These are phyloP conservation scores for Subacronicta megacephala DNA, from an alignment of 2,888 invertebrate species.

Conservation along the genomic window DNA sequence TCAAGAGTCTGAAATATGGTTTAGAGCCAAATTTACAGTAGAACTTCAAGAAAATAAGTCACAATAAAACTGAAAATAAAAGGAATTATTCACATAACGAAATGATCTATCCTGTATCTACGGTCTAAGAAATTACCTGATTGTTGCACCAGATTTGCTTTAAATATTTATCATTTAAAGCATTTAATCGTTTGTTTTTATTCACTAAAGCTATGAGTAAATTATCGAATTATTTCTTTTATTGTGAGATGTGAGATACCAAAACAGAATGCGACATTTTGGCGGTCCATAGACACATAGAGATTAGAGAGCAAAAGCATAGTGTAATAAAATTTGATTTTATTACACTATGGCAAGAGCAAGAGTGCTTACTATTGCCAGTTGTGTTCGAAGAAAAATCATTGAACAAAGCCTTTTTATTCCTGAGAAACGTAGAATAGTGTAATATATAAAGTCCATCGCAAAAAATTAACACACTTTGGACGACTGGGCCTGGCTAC, in stretches of 20 bases:
- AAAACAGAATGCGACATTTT: conserved; percentile 89
- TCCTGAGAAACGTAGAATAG: no score
- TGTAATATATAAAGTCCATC: no score
- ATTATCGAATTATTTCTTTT: conserved; percentile 78
- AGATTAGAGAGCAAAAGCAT: no score
- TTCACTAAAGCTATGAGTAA: conserved; percentile 69
- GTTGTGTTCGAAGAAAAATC: no score
- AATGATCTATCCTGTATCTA: conserved; percentile 36
- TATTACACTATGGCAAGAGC: no score
- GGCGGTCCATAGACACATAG: conserved; percentile 71
- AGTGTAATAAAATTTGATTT: no score
- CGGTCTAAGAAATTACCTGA: conserved; percentile 49
- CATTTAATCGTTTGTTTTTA: conserved; percentile 60
- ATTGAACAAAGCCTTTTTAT: no score
- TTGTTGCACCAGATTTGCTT: conserved; percentile 42
- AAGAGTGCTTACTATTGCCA: no score
- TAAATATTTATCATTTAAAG: conserved; percentile 62
- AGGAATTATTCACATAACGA: conserved; percentile 60
- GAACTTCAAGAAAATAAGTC: conserved; percentile 48
- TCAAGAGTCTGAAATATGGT: neutral
- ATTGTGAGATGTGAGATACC: conserved; percentile 80
- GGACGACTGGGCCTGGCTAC: no score
- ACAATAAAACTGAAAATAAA: conserved; percentile 63
- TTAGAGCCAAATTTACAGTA: conserved; percentile 6
- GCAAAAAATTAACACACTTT: no score